These are phyloP conservation scores for Zosterops lateralis DNA, from an alignment of 2,113 vertebrate species.

Conservation along the genomic window DNA sequence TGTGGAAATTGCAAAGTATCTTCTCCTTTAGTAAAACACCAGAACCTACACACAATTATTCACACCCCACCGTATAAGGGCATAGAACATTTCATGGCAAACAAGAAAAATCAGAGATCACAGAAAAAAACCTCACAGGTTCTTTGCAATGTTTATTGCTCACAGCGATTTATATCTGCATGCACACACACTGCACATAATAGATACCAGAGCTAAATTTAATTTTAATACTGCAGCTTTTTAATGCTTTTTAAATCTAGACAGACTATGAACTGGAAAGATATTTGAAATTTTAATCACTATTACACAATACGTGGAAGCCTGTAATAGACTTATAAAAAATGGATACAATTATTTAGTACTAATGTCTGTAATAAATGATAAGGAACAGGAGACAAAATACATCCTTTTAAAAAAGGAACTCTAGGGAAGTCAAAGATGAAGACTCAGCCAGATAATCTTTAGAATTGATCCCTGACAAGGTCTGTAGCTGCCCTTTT, in stretches of 20 bases:
- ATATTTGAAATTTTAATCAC: slow-evolving; percentile 57
- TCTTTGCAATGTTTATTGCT: not conserved
- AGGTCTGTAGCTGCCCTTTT: not conserved
- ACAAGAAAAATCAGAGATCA: slow-evolving; percentile 19
- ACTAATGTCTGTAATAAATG: slow-evolving; percentile 31
- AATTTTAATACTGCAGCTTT: slow-evolving; percentile 28
- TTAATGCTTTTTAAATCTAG: slow-evolving; percentile 38
- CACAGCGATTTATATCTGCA: not conserved
- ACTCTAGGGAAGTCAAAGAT: not conserved
- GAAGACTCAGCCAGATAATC: not conserved
- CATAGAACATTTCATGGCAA: slow-evolving; percentile 24
- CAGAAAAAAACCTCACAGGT: not conserved
- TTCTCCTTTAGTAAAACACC: slow-evolving; percentile 66
- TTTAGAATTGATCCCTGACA: not conserved
- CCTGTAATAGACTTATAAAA: slow-evolving; percentile 58
- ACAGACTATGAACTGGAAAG: slow-evolving; percentile 14
- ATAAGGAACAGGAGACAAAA: slow-evolving; percentile 17
- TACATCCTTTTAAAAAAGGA: not conserved
- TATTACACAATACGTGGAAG: slow-evolving; percentile 21
- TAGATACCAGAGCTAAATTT: slow-evolving; percentile 29
- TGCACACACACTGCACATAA: not conserved
- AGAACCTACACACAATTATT: slow-evolving; percentile 47
- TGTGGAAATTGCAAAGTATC: slow-evolving; percentile 64
- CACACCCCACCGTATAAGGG: slow-evolving; percentile 16
- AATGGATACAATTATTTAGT: slow-evolving; percentile 48